A percentile compares a stretch with the other conserved stretches of the same genome.
Conservation (phyloP, 2,113 vertebrate species). For the Mormoops blainvillei region DNA sequence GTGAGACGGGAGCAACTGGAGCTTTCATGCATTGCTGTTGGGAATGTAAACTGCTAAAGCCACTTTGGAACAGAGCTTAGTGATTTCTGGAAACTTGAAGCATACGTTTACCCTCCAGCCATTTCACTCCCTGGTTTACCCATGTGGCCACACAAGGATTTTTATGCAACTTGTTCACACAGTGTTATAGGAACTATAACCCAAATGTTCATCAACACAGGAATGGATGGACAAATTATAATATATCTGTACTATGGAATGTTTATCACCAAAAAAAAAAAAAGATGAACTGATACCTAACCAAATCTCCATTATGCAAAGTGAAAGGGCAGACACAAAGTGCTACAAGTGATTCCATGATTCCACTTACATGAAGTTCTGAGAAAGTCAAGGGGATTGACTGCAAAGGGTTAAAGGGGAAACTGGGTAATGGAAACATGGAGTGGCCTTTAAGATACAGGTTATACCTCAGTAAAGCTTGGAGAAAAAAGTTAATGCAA, state of each 20-base stretch:
- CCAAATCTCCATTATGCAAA: neutral
- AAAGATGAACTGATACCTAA: neutral
- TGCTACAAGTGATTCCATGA: neutral
- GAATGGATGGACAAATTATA: neutral
- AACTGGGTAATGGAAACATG: neutral
- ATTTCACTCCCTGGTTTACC: neutral
- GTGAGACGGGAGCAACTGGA: neutral
- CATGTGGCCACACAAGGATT: neutral
- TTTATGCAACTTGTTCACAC: neutral
- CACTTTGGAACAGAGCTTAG: neutral
- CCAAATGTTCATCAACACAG: neutral
- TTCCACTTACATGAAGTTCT: neutral
- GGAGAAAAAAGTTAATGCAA: neutral
- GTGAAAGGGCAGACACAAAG: neutral
- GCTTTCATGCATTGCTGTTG: neutral
- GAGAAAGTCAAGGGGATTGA: neutral
- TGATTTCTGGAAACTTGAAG: neutral
- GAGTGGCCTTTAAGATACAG: neutral
- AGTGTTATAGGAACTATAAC: neutral
- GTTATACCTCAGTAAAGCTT: neutral
- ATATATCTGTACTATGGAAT: neutral
- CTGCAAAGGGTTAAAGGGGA: neutral
- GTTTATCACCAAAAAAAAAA: neutral
- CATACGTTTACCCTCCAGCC: neutral
- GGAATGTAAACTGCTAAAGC: neutral